Evolutionary conservation across 2,113 vertebrate species (phyloP).

Genomic region (Genyomyrus donnyi): DNA sequence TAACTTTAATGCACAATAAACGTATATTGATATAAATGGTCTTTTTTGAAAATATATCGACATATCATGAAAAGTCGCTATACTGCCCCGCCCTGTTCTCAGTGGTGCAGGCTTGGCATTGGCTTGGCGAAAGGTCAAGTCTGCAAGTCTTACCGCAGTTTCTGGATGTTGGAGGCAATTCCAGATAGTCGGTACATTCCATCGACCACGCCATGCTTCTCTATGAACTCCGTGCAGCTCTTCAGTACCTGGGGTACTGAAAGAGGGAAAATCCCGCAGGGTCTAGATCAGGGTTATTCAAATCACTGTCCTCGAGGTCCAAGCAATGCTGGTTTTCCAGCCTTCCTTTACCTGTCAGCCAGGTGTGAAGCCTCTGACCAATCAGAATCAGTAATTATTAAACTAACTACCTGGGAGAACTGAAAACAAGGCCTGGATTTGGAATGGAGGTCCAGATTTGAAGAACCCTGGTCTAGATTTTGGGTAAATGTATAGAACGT

Average conservation of each 20-base stretch:
- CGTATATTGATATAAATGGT: neutral
- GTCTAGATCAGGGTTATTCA: too few species aligned
- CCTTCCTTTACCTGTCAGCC: too few species aligned
- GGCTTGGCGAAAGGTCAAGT: neutral
- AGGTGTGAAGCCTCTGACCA: too few species aligned
- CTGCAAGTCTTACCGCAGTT: slow-evolving; percentile 70
- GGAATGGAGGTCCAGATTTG: too few species aligned
- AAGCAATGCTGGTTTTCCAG: too few species aligned
- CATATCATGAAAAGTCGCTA: neutral
- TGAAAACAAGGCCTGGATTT: too few species aligned
- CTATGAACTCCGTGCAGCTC: slow-evolving; percentile 96
- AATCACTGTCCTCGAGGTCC: too few species aligned
- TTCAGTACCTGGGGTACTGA: slow-evolving; percentile 95
- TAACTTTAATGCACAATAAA: neutral
- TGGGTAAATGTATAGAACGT: neutral
- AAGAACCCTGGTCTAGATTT: neutral
- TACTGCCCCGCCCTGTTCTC: neutral
- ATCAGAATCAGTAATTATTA: too few species aligned
- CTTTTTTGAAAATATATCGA: neutral
- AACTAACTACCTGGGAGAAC: too few species aligned
- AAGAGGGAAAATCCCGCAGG: slow-evolving; percentile 8
- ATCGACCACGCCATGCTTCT: slow-evolving; percentile 96
- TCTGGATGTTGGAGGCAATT: slow-evolving; percentile 96
- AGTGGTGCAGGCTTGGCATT: neutral
- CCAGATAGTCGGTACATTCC: slow-evolving; percentile 96